These are phyloP conservation scores for Cotesia vestalis DNA, from an alignment of 1,140 invertebrate species.

Conservation along the genomic window DNA sequence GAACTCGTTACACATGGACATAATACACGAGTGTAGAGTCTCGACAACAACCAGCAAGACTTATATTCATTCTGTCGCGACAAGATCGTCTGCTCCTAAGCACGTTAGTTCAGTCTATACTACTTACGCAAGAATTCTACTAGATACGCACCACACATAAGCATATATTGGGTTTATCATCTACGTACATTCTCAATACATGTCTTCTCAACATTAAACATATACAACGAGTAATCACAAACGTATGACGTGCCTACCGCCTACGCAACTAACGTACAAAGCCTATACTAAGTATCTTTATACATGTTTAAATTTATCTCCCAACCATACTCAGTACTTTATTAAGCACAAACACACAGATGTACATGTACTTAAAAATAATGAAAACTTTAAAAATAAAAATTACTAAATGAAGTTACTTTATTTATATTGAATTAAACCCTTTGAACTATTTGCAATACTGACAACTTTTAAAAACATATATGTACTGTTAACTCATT, in stretches of 20 bases:
- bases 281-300: neutral
- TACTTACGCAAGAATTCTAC: slow-evolving; percentile 46
- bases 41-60: slow-evolving; percentile 7
- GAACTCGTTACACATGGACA: slow-evolving; percentile 7
- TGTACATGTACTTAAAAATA: neutral
- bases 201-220: too few species aligned
- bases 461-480: neutral
- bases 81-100: slow-evolving; percentile 32
- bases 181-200: slow-evolving; percentile 18
- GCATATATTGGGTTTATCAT: slow-evolving; percentile 3
- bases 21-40: neutral
- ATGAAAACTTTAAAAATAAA: too few species aligned
- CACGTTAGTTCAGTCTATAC: slow-evolving; percentile 26
- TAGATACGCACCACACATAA: slow-evolving; percentile 19
- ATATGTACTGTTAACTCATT: neutral
- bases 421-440: neutral
- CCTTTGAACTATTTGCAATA: slow-evolving; percentile 2
- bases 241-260: slow-evolving; percentile 31
- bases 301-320: too few species aligned
- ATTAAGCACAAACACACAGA: neutral
- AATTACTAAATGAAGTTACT: too few species aligned
- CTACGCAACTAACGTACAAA: slow-evolving; percentile 26
- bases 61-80: slow-evolving; percentile 23
- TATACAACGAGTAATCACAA: slow-evolving; percentile 5
- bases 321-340: too few species aligned